Base-by-base conservation (phyloP, 2,888 invertebrate species). In the Sarcophaga variegata region DNA sequence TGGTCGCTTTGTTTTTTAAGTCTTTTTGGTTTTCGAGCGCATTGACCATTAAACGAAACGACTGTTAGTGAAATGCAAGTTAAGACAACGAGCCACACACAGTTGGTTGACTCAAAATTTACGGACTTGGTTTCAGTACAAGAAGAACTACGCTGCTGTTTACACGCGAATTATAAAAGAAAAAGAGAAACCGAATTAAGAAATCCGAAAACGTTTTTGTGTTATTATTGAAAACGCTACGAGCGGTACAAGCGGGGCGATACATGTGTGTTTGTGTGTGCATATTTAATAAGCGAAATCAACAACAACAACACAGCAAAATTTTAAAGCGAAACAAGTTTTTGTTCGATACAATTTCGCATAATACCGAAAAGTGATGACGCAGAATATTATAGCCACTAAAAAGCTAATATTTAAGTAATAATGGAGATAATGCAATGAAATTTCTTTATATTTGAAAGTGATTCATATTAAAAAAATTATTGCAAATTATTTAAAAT, bases 291-390 rank as follows among this genome's bases (percentile, higher is more conserved):
- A 54, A 54, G 54, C 67, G 67, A 83, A 79, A 60, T 47, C 76
- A 76, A 71, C 64, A 84, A 76, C 10, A 75, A 80, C 72, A 79
- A 37, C 1, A 8, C 5, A 37, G 37, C 37, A 37, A 37, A 37
- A 10, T 8, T 6, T 67, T 66, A 77, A 79, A 84, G 70, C 76
- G n/a, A 87, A 87, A 87, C 87, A 84, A 87, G 87, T 87, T 87
- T 86, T 76, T 22, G 66, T 62, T 83, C 71, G 84, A 71, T 82
- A 79, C 47, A 78, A 82, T 69, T 82, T 84, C 84, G 84, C 84
- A 84, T 84, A 45, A 74, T 60, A 87, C 71, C 81, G 82, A 77
- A 83, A 84, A 87, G 64, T 84, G 71, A 80, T 87, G 81, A 87
- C 81, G 87, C 84, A 84, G 81, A 84, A 81, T 20, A 59, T 47